Evolutionary conservation across 2,888 invertebrate genomes (phyloP).

Genomic region (Trilocha varians): DNA sequence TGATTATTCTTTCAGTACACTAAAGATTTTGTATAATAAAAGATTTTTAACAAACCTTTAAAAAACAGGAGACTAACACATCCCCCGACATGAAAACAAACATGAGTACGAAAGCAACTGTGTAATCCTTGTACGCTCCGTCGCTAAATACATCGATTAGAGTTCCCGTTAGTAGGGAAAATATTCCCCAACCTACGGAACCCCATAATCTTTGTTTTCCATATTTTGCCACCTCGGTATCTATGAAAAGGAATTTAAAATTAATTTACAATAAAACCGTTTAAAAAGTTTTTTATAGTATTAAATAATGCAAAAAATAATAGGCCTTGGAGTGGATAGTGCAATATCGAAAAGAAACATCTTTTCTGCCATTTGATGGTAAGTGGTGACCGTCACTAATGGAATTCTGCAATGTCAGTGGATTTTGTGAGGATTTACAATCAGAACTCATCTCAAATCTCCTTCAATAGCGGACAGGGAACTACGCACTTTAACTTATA

Average conservation of each 20-base stretch:
- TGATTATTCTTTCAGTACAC: no score
- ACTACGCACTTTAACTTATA: no score
- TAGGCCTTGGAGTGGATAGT: no score
- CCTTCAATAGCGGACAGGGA: no score
- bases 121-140: conserved; percentile 81
- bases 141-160: conserved; percentile 82
- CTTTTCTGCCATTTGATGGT: no score
- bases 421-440: no score
- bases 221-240: conserved; percentile 81
- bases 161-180: conserved; percentile 83
- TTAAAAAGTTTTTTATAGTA: neutral
- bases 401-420: no score
- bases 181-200: conserved; percentile 88
- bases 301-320: neutral
- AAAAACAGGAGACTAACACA: conserved; percentile 75
- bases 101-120: conserved; percentile 85
- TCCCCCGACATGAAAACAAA: conserved; percentile 77
- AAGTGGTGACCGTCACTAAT: no score
- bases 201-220: conserved; percentile 92
- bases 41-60: conserved; percentile 73
- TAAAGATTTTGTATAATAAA: no score
- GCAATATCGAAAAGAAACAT: no score
- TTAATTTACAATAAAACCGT: neutral
- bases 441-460: no score
- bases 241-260: conserved; percentile 52